These are phyloP conservation scores for Bothrops jararaca DNA, from an alignment of 2,113 vertebrate genomes.

Conservation along the genomic window DNA sequence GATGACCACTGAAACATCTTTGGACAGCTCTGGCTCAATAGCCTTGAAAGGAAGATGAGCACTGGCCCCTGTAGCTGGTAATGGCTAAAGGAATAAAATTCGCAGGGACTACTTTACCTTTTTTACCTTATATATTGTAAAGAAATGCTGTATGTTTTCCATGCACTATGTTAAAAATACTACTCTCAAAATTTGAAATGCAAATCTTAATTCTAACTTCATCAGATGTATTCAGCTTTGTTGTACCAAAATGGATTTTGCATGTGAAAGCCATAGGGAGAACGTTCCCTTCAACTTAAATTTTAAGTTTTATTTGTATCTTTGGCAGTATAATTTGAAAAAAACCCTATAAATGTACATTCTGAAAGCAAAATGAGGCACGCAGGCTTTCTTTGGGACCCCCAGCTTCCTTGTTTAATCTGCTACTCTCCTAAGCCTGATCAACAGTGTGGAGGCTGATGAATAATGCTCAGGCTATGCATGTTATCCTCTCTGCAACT, in stretches of 20 bases:
- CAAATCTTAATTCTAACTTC: not conserved
- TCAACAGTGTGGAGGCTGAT: conserved; percentile 18
- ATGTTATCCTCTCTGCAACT: not conserved
- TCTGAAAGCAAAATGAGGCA: conserved; percentile 7
- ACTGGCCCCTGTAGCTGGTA: no score
- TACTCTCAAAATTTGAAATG: not conserved
- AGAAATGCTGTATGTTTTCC: not conserved
- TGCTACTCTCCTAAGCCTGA: conserved; percentile 30
- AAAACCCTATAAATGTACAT: conserved; percentile 27
- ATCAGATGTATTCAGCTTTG: not conserved
- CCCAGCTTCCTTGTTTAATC: conserved; percentile 24
- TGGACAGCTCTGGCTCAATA: no score
- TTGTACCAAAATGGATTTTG: not conserved
- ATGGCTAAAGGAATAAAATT: no score
- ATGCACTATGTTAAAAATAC: not conserved
- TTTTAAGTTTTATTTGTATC: not conserved
- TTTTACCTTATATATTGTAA: not conserved
- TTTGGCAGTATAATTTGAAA: conserved; percentile 11
- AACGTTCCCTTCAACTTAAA: conserved; percentile 10
- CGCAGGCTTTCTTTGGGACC: conserved; percentile 20
- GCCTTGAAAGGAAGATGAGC: no score
- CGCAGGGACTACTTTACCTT: no score
- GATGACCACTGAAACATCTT: no score
- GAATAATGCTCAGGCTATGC: conserved; percentile 35
- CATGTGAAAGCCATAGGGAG: not conserved